Evolutionary conservation across 1,140 invertebrate species (phyloP), one percentile per base, ranked within the genome.

Genomic region (Hypothenemus hampei): DNA sequence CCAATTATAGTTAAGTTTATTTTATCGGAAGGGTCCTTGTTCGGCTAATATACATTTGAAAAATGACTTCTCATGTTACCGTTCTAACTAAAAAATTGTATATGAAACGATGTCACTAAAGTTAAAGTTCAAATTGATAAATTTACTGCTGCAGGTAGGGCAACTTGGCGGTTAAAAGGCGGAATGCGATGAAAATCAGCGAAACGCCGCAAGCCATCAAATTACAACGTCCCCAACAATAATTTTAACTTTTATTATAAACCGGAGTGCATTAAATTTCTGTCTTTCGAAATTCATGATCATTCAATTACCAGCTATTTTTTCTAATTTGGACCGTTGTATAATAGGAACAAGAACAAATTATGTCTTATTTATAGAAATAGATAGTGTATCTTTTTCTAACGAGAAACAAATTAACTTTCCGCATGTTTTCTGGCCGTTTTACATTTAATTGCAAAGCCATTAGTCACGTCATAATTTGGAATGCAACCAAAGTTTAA

Each of bases 1-100:
- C 60, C 65, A 58, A 62, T 65, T 65, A 65, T 65, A 48, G 60
- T 21, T 44, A 51, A 52, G 40, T 29, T 52, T 23, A 22, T 40
- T 21, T 24, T 24, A 40, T 50, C 23, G 24, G 36, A 23, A 39
- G 21, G 47, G 31, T 39, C 47, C 45, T 23, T 44, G n/a, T n/a
- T n/a, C n/a, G n/a, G n/a, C n/a, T n/a, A n/a, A n/a, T n/a, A n/a
- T n/a, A n/a, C n/a, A n/a, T n/a, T n/a, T n/a, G n/a, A n/a, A n/a
- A n/a, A n/a, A n/a, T n/a, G n/a, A n/a, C n/a, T n/a, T n/a, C n/a
- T n/a, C n/a, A n/a, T n/a, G n/a, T n/a, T n/a, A n/a, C n/a, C n/a
- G n/a, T n/a, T n/a, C n/a, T n/a, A n/a, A n/a, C n/a, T n/a, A n/a
- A n/a, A n/a, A n/a, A n/a, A n/a, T n/a, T n/a, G n/a, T n/a, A n/a